These are phyloP conservation scores for Hafferia zeledoni DNA, from an alignment of 2,797 vertebrate species.

Conservation along the genomic window DNA sequence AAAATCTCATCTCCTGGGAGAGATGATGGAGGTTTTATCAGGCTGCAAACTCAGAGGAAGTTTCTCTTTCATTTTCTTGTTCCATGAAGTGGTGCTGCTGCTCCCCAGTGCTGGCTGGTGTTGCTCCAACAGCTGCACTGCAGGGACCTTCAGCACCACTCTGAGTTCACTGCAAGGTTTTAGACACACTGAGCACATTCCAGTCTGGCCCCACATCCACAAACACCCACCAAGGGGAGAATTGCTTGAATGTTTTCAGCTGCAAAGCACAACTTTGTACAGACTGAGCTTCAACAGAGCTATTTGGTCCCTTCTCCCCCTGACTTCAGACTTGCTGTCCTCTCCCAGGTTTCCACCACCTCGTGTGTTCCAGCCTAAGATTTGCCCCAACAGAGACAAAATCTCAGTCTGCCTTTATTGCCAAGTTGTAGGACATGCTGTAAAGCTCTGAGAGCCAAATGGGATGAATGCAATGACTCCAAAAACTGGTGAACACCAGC, in stretches of 20 bases:
- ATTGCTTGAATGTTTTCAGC: neutral
- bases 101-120: neutral
- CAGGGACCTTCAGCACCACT: neutral
- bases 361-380: neutral
- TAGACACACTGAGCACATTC: fast-evolving
- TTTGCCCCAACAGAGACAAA: neutral
- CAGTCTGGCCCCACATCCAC: neutral
- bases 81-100: neutral
- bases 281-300: neutral
- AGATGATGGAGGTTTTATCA: neutral
- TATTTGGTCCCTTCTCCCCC: neutral
- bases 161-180: neutral
- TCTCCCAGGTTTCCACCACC: neutral
- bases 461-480: neutral
- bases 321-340: neutral
- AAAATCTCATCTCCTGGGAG: neutral
- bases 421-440: fast-evolving
- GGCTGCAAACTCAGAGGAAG: neutral
- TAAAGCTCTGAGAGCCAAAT: neutral
- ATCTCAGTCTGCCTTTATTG: neutral
- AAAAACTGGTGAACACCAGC: neutral
- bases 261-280: neutral
- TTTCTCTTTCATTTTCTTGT: neutral
- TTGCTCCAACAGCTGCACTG: neutral
- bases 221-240: neutral